These are phyloP conservation scores for Turritopsis rubra DNA, from an alignment of 30 jellyfish, hydroid and myxozoan species.

Conservation along the genomic window DNA sequence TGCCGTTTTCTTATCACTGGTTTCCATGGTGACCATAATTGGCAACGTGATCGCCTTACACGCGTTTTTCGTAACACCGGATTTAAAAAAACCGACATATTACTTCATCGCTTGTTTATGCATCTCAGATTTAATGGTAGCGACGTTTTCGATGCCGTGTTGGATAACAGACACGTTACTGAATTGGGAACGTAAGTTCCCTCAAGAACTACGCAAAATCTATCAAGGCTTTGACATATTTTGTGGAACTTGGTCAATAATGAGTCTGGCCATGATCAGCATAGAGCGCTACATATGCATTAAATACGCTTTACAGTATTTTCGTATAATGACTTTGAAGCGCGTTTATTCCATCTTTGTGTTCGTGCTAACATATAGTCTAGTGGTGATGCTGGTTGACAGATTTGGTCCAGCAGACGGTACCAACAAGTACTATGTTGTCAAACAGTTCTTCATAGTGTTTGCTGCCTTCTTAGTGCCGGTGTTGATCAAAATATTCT, in stretches of 20 bases:
- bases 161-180: constrained; percentile 57
- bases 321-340: constrained; percentile 44
- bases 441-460: constrained; percentile 26
- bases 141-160: constrained; percentile 57
- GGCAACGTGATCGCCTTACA: constrained; percentile 74
- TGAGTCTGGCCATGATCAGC: constrained; percentile 81
- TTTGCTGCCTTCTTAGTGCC: constrained; percentile 60
- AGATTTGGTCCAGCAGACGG: background rate
- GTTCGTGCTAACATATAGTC: constrained; percentile 23
- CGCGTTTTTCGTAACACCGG: constrained; percentile 67
- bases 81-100: constrained; percentile 44
- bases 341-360: constrained; percentile 18
- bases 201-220: background rate
- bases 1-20: constrained; percentile 42
- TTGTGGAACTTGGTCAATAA: constrained; percentile 78
- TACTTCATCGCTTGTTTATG: constrained; percentile 75
- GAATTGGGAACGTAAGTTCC: constrained; percentile 29
- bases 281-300: constrained; percentile 70
- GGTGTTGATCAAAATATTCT: constrained; percentile 38
- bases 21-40: constrained; percentile 46
- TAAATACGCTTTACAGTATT: constrained; percentile 43
- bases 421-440: background rate
- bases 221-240: constrained; percentile 62
- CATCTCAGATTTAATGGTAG: constrained; percentile 75
- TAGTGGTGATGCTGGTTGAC: constrained; percentile 28